These are phyloP conservation scores for Euura lappo DNA, from an alignment of 1,140 invertebrate species.

Conservation along the genomic window DNA sequence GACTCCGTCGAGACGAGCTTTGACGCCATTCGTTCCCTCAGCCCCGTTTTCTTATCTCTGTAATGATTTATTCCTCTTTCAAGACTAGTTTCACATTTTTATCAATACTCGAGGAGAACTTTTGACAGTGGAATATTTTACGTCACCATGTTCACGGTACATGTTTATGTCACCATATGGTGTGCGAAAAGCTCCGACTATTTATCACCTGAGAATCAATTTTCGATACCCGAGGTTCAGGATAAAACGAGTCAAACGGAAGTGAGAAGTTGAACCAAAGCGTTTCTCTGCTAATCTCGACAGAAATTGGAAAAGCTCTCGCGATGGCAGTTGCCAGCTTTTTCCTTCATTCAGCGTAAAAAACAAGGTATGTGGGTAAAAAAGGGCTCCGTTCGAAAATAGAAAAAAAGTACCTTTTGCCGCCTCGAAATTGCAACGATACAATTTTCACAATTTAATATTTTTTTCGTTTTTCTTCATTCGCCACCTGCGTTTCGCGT, in stretches of 20 bases:
- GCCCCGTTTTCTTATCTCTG: background rate
- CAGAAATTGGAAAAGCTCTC: background rate
- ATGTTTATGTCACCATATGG: background rate
- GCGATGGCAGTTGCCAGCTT: background rate
- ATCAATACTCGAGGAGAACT: too few species aligned
- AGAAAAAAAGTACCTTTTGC: background rate
- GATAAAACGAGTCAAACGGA: too few species aligned
- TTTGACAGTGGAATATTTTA: background rate
- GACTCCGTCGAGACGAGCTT: too few species aligned
- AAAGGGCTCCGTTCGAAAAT: too few species aligned
- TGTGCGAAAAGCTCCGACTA: too few species aligned
- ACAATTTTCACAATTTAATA: background rate
- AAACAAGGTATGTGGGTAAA: too few species aligned
- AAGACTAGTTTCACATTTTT: too few species aligned
- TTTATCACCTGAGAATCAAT: too few species aligned
- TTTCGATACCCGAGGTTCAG: too few species aligned
- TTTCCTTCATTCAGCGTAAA: background rate
- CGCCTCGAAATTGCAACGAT: background rate
- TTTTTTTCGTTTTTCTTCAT: background rate
- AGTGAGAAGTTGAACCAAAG: too few species aligned
- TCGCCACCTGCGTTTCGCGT: background rate
- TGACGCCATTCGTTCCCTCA: too few species aligned
- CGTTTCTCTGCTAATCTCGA: too few species aligned
- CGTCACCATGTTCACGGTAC: slow-evolving; percentile 15
- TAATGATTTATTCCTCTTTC: background rate